phyloP scores from a whole-genome alignment of 2,113 vertebrate species.

The Scomber japonicus region DNA sequence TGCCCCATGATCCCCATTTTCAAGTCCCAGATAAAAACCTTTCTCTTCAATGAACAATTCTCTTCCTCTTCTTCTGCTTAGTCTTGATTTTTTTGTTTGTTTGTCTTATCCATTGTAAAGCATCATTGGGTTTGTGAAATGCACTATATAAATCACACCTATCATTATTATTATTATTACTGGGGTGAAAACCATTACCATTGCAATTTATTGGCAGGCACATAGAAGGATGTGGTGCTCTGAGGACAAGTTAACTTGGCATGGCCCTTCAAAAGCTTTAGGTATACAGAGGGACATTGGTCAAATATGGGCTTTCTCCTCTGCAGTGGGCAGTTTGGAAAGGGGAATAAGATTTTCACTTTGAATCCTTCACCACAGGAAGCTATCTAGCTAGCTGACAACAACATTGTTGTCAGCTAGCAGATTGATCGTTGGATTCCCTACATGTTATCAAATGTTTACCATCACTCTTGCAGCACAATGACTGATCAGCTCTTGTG shows the following conservation, averaged over 20 bases:
- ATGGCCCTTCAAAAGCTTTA: constrained; percentile 1
- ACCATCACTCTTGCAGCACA: background rate
- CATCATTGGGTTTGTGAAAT: too few species aligned
- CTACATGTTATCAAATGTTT: background rate
- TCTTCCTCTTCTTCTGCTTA: too few species aligned
- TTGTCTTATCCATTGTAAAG: too few species aligned
- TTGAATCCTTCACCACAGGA: background rate
- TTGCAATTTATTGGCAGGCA: background rate
- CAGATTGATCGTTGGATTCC: background rate
- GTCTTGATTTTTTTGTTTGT: too few species aligned
- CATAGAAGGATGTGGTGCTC: too few species aligned
- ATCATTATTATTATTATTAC: too few species aligned
- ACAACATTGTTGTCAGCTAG: background rate
- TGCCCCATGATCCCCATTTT: too few species aligned
- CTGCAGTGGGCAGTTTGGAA: background rate
- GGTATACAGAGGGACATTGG: background rate
- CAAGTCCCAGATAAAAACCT: too few species aligned
- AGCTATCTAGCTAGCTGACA: too few species aligned
- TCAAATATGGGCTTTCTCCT: constrained; percentile 14
- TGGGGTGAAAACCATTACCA: constrained; percentile 8
- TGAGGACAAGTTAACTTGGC: background rate
- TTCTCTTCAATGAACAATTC: too few species aligned
- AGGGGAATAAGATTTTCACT: background rate
- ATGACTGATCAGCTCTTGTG: constrained; percentile 1
- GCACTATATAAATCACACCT: too few species aligned